These are phyloP conservation scores for Channa striata DNA, from an alignment of 2,797 vertebrate genomes.

Conservation along the genomic window DNA sequence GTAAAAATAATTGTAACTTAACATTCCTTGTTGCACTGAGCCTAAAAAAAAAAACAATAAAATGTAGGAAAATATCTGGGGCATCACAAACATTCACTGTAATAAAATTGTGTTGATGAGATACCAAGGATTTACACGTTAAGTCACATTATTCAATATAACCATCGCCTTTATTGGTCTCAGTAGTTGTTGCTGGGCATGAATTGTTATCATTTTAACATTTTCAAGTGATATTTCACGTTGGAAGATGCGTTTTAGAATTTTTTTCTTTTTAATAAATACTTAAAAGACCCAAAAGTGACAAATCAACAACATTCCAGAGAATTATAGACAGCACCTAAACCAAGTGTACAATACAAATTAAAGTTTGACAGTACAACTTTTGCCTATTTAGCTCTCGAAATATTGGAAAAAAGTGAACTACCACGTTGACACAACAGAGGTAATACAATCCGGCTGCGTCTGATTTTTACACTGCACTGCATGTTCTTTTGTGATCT, in stretches of 20 bases:
- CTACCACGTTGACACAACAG: neutral
- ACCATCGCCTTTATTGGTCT: neutral
- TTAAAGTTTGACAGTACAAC: too few relatives aligned
- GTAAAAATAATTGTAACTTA: conserved; percentile 37
- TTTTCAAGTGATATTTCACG: neutral
- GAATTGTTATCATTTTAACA: neutral
- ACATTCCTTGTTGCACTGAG: conserved; percentile 65
- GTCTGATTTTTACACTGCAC: neutral
- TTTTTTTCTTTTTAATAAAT: neutral
- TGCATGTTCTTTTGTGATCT: conserved; percentile 8
- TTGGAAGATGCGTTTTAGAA: conserved; percentile 1
- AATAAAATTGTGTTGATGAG: neutral
- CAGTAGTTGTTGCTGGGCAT: neutral
- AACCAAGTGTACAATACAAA: neutral
- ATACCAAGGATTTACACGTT: neutral
- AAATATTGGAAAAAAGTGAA: neutral
- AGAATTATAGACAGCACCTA: neutral
- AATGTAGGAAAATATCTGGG: conserved; percentile 18
- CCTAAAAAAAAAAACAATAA: conserved; percentile 46
- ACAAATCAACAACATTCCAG: neutral
- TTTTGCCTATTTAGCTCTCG: too few relatives aligned
- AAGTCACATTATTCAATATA: neutral
- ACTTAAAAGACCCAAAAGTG: neutral
- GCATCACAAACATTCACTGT: conserved; percentile 11
- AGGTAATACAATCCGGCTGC: neutral